Base-by-base conservation (phyloP, 2,113 vertebrate genomes). In the Monarcha castaneiventris region DNA sequence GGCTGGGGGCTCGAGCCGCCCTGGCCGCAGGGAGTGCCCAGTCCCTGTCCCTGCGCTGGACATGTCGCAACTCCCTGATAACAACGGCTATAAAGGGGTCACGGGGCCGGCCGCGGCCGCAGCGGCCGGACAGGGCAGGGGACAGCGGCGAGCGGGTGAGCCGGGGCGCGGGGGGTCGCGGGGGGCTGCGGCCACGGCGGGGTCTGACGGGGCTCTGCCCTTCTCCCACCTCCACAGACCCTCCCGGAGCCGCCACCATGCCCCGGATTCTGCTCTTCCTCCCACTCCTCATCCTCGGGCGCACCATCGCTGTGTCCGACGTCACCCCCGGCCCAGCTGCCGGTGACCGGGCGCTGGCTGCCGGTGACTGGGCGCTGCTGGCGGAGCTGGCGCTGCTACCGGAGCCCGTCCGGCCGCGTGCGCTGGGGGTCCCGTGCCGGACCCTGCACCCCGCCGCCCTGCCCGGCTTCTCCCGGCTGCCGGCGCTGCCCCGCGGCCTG, bases 401-500 rank as follows among this genome's bases (percentile, higher is more conserved):
- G 0, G n/a, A 26, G 51, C 54, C 18, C 8, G 0, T 6, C 43
- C 87, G 46, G 0, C 46, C 48, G 0, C 61, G 0, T 59, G 16
- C 39, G 3, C 30, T 5, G 33, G 22, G 15, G 7, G 14, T 94
- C 27, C 87, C 95, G 54, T 99, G 99, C 90, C 66, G 41, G 8
- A 96, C 94, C 30, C 92, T 99, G 61, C 80, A 93, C 59, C 97
- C 98, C 6, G 96, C 93, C 2, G 87, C 97, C 81, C 87, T 98
- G 7, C 91, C 98, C 37, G 96, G 97, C 18, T 98, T 98, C 62
- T 20, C 87, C 7, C 76, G 77, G 20, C 94, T 98, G 37, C 96
- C 97, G 0, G 55, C 56, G 11, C 96, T 97, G 39, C 97, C 98
- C 51, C 98, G 97, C 16, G 97, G 98, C 68, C 93, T 99, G 81